phyloP scores from a whole-genome alignment of 2,797 vertebrate genomes.

The Clarias pachynema region DNA sequence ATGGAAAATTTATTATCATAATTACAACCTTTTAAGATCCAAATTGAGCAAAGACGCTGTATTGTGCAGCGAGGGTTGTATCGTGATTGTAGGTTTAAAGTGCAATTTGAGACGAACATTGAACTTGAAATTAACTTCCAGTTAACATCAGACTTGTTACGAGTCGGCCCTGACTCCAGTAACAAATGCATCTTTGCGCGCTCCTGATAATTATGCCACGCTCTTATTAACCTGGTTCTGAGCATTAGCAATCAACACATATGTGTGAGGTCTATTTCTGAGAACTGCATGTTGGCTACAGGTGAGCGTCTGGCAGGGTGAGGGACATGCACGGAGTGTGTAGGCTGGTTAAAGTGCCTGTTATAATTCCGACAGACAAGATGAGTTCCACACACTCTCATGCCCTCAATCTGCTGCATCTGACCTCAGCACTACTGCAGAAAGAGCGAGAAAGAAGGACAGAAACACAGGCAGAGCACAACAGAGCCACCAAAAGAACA shows the following conservation, averaged over 20 bases:
- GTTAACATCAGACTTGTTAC: neutral
- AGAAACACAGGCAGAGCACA: neutral
- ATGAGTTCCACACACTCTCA: slow-evolving; percentile 48
- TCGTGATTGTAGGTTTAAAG: neutral
- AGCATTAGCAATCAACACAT: neutral
- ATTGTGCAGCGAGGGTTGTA: neutral
- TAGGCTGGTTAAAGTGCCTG: slow-evolving; percentile 40
- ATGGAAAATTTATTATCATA: neutral
- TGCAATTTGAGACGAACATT: neutral
- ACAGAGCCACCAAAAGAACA: slow-evolving; percentile 1
- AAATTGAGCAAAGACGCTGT: neutral
- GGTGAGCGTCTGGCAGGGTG: slow-evolving; percentile 7
- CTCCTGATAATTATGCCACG: neutral
- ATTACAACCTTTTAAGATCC: neutral
- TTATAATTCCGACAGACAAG: slow-evolving; percentile 53
- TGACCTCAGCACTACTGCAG: slow-evolving; percentile 52
- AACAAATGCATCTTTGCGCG: too few species aligned
- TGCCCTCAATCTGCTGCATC: slow-evolving; percentile 55
- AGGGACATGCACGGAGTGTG: slow-evolving; percentile 35
- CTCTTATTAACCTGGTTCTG: neutral
- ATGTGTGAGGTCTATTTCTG: neutral
- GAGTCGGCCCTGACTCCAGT: neutral
- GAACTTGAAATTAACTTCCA: neutral
- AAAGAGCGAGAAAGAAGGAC: slow-evolving; percentile 34
- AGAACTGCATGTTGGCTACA: slow-evolving; percentile 5